Conservation (phyloP, 2,888 invertebrate species). For the Synanthedon tipuliformis region DNA sequence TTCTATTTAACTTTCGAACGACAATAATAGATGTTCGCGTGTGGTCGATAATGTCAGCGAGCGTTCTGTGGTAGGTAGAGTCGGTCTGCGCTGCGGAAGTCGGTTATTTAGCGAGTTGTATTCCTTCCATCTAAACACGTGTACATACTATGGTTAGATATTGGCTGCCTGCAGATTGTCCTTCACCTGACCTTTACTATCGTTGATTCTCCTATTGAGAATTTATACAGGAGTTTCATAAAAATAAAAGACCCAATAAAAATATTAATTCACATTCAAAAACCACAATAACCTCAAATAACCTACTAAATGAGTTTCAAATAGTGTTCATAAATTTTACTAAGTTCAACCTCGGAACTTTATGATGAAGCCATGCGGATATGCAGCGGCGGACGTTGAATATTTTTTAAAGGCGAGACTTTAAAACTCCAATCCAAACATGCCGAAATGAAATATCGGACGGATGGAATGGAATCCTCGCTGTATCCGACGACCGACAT, state of each 20-base stretch:
- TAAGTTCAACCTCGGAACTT: neutral
- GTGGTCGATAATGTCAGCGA: constrained; percentile 27
- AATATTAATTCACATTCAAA: neutral
- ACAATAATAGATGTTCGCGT: constrained; percentile 26
- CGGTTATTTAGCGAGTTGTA: constrained; percentile 37
- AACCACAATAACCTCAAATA: neutral
- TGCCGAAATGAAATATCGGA: constrained; percentile 40
- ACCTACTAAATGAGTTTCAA: neutral
- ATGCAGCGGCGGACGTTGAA: constrained; percentile 15
- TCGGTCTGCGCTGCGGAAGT: constrained; percentile 32
- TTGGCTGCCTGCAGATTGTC: constrained; percentile 18
- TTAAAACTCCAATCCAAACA: constrained; percentile 12
- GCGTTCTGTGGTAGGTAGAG: constrained; percentile 10
- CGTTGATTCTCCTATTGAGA: constrained; percentile 32
- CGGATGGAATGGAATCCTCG: constrained; percentile 28
- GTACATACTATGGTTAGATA: neutral
- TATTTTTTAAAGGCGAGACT: constrained; percentile 4
- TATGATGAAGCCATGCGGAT: constrained; percentile 28
- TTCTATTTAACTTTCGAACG: constrained; percentile 14
- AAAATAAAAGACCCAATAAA: too few relatives aligned
- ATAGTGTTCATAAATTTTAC: neutral
- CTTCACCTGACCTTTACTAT: constrained; percentile 24
- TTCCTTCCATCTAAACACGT: constrained; percentile 2
- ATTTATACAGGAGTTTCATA: neutral
- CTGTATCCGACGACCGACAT: constrained; percentile 26